A percentile compares a stretch with the other conserved stretches of the same genome.
These are phyloP conservation scores for Ondatra zibethicus DNA, from an alignment of 2,113 vertebrate genomes.

Conservation along the genomic window DNA sequence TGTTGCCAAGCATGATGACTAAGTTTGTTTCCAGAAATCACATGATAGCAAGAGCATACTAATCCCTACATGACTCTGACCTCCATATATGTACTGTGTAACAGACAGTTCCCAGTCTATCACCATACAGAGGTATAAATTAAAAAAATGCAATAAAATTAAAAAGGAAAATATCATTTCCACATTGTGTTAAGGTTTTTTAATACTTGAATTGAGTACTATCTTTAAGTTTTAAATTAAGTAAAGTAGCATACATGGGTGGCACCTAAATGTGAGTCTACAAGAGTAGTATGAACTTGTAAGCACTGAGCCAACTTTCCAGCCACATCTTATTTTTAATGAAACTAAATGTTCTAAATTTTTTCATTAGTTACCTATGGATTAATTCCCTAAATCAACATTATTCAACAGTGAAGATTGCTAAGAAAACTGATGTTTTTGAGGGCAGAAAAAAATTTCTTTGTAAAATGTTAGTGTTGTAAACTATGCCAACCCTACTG, in stretches of 20 bases:
- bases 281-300: background rate
- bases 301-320: background rate
- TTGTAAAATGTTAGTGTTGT: background rate
- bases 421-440: background rate
- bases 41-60: background rate
- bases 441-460: background rate
- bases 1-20: too few relatives aligned
- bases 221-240: background rate
- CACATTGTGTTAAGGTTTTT: background rate
- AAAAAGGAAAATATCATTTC: background rate
- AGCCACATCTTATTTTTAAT: background rate
- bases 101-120: background rate
- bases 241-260: background rate
- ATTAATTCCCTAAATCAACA: background rate
- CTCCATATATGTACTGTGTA: background rate
- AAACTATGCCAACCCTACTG: background rate
- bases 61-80: background rate
- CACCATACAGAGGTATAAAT: background rate
- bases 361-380: background rate
- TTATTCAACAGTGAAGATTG: background rate
- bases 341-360: background rate
- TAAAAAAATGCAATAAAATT: background rate
- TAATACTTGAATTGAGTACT: background rate
- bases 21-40: background rate
- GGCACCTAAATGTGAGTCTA: background rate